Base-by-base conservation (phyloP, 2,888 invertebrate species). In the Chymomyza amoena region DNA sequence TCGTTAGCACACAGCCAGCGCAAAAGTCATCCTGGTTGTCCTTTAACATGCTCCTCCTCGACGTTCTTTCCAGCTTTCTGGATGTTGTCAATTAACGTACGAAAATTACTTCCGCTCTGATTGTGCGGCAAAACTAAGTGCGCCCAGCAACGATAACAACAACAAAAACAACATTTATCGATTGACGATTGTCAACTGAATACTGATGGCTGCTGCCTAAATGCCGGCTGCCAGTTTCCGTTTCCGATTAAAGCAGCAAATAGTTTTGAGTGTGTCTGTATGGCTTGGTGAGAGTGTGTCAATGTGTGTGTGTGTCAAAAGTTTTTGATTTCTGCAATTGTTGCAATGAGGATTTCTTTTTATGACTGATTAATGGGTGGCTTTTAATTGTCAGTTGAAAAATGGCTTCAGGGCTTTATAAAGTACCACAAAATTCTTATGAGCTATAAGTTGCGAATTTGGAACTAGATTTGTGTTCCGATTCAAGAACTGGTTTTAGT, bases 11-110 rank as follows among this genome's bases (percentile, higher is more conserved):
- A 16, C n/a, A 13, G 28, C 56, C 76, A 36, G 56, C 64, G 36
- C 6, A 18, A 61, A 59, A 18, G 54, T 60, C 68, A 61, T 76
- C 69, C 69, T 68, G 61, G 66, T 79, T 72, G 78, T 69, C 76
- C 68, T 70, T 39, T 2, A 32, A 32, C 32, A 9, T 6, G 32
- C 79, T 66, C 66, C 59, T 45, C 73, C 70, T 66, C 70, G n/a
- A n/a, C 70, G 68, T 68, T 61, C 52, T 36, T 61, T 56, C 61
- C 65, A 51, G 68, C 32, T n/a, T n/a, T 56, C 54, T 64, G 76
- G 68, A 78, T 75, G 79, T 88, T 87, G 90, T 88, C 88, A 88
- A 88, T 88, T 89, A 88, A 88, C 89, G 89, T 89, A 88, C 88
- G 85, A 87, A 87, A 88, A 88, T 89, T 84, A 86, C 85, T 89